phyloP scores from a whole-genome alignment of 1,140 invertebrate genomes.

The Lasaia peninsularis region DNA sequence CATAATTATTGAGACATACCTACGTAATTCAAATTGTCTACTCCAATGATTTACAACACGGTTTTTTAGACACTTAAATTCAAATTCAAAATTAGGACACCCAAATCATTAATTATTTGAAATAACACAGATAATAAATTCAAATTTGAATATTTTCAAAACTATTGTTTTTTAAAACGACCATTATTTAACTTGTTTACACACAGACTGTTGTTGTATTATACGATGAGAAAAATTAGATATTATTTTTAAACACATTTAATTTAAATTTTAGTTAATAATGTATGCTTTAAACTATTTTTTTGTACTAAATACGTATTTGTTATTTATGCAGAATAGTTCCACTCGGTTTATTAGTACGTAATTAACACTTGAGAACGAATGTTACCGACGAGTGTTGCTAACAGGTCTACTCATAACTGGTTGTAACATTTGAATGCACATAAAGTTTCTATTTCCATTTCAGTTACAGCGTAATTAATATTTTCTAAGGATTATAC shows the following conservation, averaged over 20 bases:
- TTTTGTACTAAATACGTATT: background rate
- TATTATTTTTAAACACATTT: no score
- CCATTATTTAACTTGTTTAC: no score
- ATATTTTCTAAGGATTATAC: slow-evolving; percentile 12
- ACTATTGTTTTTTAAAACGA: no score
- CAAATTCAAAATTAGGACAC: no score
- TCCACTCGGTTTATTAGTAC: slow-evolving; percentile 3
- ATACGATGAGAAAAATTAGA: no score
- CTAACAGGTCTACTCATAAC: slow-evolving; percentile 14
- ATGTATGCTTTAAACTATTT: background rate
- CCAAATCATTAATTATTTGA: background rate
- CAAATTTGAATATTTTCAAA: background rate
- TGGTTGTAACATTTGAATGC: slow-evolving; percentile 15
- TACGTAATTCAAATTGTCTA: slow-evolving; percentile 6
- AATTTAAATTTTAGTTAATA: no score
- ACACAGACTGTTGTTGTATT: no score
- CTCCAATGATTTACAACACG: background rate
- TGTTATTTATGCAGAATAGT: background rate
- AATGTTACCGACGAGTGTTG: slow-evolving; percentile 17
- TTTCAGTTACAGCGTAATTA: slow-evolving; percentile 9
- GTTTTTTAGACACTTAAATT: background rate
- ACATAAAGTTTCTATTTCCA: slow-evolving; percentile 19
- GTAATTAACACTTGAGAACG: slow-evolving; percentile 16
- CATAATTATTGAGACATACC: slow-evolving; percentile 29
- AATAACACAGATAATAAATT: slow-evolving; percentile 8